Base-by-base conservation (phyloP, 2,113 vertebrate genomes). In the Mormoops blainvillei region DNA sequence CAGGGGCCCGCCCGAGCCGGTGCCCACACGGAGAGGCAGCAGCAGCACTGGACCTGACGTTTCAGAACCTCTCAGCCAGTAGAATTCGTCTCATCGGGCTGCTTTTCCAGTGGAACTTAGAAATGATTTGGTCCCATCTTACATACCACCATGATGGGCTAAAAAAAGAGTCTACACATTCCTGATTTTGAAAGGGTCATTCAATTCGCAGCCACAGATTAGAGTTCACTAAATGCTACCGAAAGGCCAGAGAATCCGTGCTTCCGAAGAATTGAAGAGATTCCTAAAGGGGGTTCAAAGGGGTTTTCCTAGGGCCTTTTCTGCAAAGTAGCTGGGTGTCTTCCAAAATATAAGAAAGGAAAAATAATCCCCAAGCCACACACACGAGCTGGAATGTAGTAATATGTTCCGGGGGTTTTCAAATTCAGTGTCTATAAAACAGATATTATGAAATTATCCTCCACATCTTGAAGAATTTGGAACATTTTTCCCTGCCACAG, bases 21-120 rank as follows among this genome's bases (percentile, higher is more conserved):
- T 2, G 31, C 16, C 22, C 12, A 3, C 11, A 4, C 1, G 10
- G 10, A 0, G 11, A 10, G 67, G 5, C n/a, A 26, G 5, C 0
- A 28, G 13, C 2, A 6, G 28, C 38, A 4, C 12, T 2, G 28
- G 9, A 52, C 14, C 0, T 3, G 71, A 2, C 4, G 18, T 10
- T 38, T 36, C 19, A 33, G 9, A 58, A 43, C 56, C 48, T n/a
- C 18, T 1, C 18, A 28, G 18, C 74, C 77, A 14, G 33, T 5
- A 6, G 38, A 22, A 12, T 68, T 12, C 16, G 28, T 43, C 28
- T 26, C 33, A 56, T 6, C 13, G 0, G 12, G 31, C 36, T 92
- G 19, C 67, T 82, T 58, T 18, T 54, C 31, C 24, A 52, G 18
- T 4, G 31, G 73, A 78, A 56, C 6, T 58, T 20, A 8, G 7